phyloP scores from a whole-genome alignment of 2,797 vertebrate species.

The Chrosomus eos region DNA sequence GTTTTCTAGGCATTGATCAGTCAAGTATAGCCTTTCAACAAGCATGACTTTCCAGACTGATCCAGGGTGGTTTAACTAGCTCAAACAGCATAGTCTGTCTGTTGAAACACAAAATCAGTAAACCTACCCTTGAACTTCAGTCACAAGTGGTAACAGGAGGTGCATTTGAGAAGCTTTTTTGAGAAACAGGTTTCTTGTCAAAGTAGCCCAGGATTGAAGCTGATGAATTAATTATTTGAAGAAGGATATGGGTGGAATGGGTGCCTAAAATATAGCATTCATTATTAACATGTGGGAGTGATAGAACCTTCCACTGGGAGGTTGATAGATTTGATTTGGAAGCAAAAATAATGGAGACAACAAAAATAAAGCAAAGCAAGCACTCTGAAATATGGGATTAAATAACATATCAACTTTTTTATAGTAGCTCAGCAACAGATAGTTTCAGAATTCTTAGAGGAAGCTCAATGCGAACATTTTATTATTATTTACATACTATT shows the following conservation, averaged over 20 bases:
- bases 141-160: background rate
- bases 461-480: background rate
- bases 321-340: background rate
- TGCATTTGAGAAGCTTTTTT: conserved; percentile 4
- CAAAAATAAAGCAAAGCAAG: background rate
- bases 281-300: background rate
- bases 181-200: background rate
- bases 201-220: background rate
- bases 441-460: background rate
- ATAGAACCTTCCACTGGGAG: background rate
- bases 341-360: background rate
- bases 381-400: background rate
- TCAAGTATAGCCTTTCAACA: background rate
- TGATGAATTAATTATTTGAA: background rate
- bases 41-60: background rate
- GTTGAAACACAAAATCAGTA: background rate
- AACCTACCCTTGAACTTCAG: background rate
- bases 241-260: background rate
- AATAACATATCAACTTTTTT: background rate
- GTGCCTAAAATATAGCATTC: background rate
- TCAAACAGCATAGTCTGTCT: background rate
- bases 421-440: background rate
- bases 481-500: background rate
- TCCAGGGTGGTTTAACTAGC: background rate
- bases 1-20: background rate